Conservation (phyloP, 2,888 invertebrate species). For the Norana najaformis region DNA sequence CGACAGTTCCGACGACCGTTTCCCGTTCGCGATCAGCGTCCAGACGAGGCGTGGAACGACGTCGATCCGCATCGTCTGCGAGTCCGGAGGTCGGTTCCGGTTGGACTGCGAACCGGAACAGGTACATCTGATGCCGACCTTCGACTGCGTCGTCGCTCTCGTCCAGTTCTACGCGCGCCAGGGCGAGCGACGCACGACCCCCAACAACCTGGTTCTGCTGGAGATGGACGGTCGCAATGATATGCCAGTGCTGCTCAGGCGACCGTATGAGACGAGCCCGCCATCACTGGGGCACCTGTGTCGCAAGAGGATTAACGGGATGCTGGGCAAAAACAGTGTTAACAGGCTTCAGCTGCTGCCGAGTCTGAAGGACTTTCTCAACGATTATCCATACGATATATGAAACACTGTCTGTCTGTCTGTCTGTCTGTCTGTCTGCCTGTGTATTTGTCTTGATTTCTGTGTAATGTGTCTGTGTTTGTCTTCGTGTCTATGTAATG, state of each 20-base stretch:
- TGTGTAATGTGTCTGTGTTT: neutral
- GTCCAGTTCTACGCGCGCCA: slow-evolving; percentile 73
- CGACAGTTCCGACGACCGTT: slow-evolving; percentile 78
- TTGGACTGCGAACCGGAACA: slow-evolving; percentile 73
- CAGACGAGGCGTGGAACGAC: slow-evolving; percentile 81
- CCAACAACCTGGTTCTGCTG: neutral
- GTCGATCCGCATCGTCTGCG: slow-evolving; percentile 77
- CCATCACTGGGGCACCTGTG: slow-evolving; percentile 3
- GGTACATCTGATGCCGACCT: slow-evolving; percentile 71
- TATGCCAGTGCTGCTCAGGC: neutral
- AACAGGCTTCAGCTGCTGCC: neutral
- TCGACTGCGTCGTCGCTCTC: slow-evolving; percentile 75
- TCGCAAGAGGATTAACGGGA: slow-evolving; percentile 1
- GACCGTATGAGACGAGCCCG: neutral
- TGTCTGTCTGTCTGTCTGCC: neutral
- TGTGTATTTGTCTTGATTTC: neutral
- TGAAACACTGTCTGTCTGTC: neutral
- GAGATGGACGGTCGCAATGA: slow-evolving; percentile 9
- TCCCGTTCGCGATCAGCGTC: slow-evolving; percentile 78
- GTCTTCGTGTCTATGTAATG: neutral
- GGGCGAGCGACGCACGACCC: neutral
- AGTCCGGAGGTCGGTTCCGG: slow-evolving; percentile 75
- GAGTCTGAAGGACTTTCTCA: slow-evolving; percentile 15
- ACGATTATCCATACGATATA: slow-evolving; percentile 24
- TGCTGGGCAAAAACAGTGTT: neutral